phyloP scores from a whole-genome alignment of 1,140 invertebrate genomes.

The Hormaphis cornu region DNA sequence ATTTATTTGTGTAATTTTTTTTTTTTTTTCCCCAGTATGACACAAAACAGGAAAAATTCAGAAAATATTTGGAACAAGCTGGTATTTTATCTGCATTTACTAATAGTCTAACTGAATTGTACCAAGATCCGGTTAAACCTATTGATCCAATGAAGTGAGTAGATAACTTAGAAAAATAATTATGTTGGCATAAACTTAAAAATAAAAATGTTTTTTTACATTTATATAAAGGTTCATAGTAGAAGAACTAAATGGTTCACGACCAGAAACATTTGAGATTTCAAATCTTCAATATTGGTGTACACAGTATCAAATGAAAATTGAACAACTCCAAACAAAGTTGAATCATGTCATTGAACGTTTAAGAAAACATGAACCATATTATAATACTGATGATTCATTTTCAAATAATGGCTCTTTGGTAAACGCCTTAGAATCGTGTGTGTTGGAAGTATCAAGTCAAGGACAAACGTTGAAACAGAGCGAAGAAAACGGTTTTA shows the following conservation, averaged over 20 bases:
- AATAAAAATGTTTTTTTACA: not conserved
- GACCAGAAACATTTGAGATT: not conserved
- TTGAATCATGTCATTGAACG: slow-evolving; percentile 8
- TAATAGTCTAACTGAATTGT: slow-evolving; percentile 19
- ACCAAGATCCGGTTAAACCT: slow-evolving; percentile 12
- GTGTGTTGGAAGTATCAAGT: not conserved
- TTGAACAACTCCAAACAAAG: not conserved
- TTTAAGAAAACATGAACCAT: slow-evolving; percentile 18
- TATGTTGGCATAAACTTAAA: not conserved
- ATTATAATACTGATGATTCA: slow-evolving; percentile 2
- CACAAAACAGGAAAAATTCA: slow-evolving; percentile 17
- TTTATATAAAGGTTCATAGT: slow-evolving; percentile 4
- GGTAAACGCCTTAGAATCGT: not conserved
- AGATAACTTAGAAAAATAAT: not conserved
- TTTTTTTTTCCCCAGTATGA: slow-evolving; percentile 4
- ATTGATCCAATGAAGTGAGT: slow-evolving; percentile 7
- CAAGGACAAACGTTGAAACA: not conserved
- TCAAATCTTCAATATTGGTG: slow-evolving; percentile 16
- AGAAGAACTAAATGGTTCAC: not conserved
- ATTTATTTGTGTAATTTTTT: no score
- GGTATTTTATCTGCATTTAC: slow-evolving; percentile 16
- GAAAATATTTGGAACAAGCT: slow-evolving; percentile 23
- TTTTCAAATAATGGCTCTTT: not conserved
- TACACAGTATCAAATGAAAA: slow-evolving; percentile 18
- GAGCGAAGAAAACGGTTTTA: not conserved